Evolutionary conservation across 1,140 invertebrate species (phyloP).

Genomic region (Rhizoglyphus robini): DNA sequence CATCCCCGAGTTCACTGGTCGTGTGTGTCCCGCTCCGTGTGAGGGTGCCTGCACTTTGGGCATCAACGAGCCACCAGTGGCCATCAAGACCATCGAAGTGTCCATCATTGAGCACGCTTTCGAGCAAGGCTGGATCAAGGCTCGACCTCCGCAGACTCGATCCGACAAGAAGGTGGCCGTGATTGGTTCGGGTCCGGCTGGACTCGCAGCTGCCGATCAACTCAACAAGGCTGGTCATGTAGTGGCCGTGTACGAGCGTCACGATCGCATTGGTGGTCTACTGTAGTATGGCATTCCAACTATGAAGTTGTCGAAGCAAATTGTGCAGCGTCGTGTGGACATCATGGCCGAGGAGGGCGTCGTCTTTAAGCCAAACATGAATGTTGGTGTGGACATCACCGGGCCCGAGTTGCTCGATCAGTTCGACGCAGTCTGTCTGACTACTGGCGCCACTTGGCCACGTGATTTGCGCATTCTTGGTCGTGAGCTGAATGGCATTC

Average conservation of each 20-base stretch:
- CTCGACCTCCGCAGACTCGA: conserved; percentile 53
- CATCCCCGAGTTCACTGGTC: conserved; percentile 96
- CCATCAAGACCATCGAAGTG: conserved; percentile 98
- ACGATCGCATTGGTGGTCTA: conserved; percentile 84
- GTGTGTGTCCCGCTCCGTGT: conserved; percentile 96
- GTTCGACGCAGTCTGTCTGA: conserved; percentile 76
- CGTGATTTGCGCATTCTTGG: conserved; percentile 61
- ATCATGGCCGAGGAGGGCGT: conserved; percentile 81
- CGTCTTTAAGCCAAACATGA: conserved; percentile 68
- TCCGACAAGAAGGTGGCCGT: conserved; percentile 78
- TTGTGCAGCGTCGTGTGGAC: conserved; percentile 71
- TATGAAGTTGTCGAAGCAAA: conserved; percentile 82
- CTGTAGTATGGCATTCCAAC: conserved; percentile 95
- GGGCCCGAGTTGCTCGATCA: conserved; percentile 53
- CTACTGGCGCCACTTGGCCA: conserved; percentile 89
- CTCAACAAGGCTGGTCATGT: conserved; percentile 83
- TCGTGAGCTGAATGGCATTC: conserved; percentile 71
- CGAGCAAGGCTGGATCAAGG: conserved; percentile 84
- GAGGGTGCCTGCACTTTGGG: conserved; percentile 95
- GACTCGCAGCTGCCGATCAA: conserved; percentile 90
- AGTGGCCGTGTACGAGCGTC: conserved; percentile 90
- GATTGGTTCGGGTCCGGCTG: conserved; percentile 89
- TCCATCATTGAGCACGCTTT: conserved; percentile 97
- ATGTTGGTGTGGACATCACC: conserved; percentile 81
- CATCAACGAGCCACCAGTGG: conserved; percentile 88